Conservation (phyloP, 2,888 invertebrate species). For the Metalampra italica region DNA sequence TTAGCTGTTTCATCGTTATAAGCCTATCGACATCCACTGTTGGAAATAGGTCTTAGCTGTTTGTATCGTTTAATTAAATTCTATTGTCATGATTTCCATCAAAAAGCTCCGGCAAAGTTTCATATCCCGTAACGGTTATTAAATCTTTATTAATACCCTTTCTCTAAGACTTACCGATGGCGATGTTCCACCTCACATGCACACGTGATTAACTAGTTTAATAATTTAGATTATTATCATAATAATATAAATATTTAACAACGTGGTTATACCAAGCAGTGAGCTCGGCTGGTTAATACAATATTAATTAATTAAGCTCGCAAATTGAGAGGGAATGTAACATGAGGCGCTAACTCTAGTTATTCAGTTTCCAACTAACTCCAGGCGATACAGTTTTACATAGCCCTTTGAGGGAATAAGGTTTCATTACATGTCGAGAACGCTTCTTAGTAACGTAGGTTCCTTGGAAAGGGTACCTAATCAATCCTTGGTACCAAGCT, state of each 20-base stretch:
- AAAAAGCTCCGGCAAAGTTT: no score
- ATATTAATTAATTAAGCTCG: slow-evolving; percentile 62
- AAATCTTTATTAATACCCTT: neutral
- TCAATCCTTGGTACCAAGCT: no score
- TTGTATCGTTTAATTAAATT: no score
- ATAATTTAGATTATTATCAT: slow-evolving; percentile 17
- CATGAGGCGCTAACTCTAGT: slow-evolving; percentile 32
- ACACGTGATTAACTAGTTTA: slow-evolving; percentile 7
- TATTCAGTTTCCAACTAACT: slow-evolving; percentile 4
- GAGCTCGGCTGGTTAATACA: slow-evolving; percentile 52
- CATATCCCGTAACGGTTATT: no score
- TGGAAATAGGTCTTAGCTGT: no score
- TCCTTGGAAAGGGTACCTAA: no score
- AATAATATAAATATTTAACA: slow-evolving; percentile 56
- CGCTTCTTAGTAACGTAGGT: no score
- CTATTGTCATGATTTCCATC: no score
- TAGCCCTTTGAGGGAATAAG: neutral
- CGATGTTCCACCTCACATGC: neutral
- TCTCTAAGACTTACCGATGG: neutral
- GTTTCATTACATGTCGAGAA: neutral
- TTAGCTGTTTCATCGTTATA: no score
- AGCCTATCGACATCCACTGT: no score
- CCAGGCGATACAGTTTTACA: neutral
- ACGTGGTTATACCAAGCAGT: slow-evolving; percentile 49
- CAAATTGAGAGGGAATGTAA: slow-evolving; percentile 35